These are phyloP conservation scores for Dryomyza anilis DNA, from an alignment of 2,888 invertebrate genomes.

Conservation along the genomic window DNA sequence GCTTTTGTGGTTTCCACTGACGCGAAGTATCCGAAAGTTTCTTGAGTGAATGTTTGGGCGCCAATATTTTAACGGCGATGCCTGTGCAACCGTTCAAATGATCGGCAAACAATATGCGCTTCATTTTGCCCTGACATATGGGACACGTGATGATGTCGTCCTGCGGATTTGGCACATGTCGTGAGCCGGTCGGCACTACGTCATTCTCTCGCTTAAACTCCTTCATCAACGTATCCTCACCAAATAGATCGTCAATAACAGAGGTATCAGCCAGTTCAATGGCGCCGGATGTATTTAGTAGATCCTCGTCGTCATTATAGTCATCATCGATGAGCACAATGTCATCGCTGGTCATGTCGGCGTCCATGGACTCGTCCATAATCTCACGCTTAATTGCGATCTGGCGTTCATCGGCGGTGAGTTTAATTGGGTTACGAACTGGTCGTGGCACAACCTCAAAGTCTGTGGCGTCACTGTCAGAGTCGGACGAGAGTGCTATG, in stretches of 20 bases:
- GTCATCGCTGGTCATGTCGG: constrained; percentile 43
- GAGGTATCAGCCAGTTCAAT: constrained; percentile 52
- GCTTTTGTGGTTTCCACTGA: constrained; percentile 33
- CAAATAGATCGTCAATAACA: constrained; percentile 55
- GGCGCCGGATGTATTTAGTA: constrained; percentile 37
- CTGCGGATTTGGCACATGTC: constrained; percentile 37
- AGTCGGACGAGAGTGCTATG: constrained; percentile 47
- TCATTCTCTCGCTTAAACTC: constrained; percentile 56
- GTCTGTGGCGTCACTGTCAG: constrained; percentile 29
- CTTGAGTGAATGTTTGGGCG: constrained; percentile 36
- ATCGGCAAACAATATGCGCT: constrained; percentile 48
- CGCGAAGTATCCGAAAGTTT: constrained; percentile 29
- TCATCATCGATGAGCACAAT: constrained; percentile 55
- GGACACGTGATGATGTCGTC: constrained; percentile 58
- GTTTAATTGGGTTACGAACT: constrained; percentile 8
- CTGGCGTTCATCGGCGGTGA: constrained; percentile 47
- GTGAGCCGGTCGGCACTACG: constrained; percentile 45
- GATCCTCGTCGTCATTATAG: constrained; percentile 48
- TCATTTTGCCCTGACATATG: constrained; percentile 55
- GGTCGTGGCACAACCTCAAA: neutral
- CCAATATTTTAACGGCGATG: constrained; percentile 45
- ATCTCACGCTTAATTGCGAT: constrained; percentile 55
- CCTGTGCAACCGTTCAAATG: constrained; percentile 59
- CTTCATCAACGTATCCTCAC: constrained; percentile 51
- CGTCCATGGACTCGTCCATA: constrained; percentile 46